Base-by-base conservation (phyloP, 2,888 invertebrate genomes). In the Leucania comma region DNA sequence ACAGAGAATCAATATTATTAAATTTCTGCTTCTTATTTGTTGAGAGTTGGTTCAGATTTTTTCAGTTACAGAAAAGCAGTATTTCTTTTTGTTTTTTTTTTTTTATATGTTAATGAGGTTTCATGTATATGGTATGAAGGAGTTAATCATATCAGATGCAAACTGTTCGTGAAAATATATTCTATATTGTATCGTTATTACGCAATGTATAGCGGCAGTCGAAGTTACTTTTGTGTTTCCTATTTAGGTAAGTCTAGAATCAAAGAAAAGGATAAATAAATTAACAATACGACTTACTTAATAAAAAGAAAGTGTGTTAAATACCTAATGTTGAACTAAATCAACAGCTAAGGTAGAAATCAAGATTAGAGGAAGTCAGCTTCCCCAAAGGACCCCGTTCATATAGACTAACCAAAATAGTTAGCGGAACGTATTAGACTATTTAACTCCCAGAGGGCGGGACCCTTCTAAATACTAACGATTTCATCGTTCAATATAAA, bases 1-100 rank as follows among this genome's bases (percentile, higher is more conserved):
- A 64, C 61, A 76, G 54, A 42, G 29, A 69, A 75, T 75, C 66
- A 57, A 78, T 80, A 53, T 48, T 53, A 58, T 59, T 26, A 51
- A 65, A 74, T 59, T 65, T 56, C 38, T 51, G 46, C 35, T 59
- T 12, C 4, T 24, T 51, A 50, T 54, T 48, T 79, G 17, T 57
- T 53, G 38, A 58, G 50, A 56, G 50, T 22, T 20, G 22, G 38
- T 59, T 54, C 24, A 20, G 24, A 42, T 46, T 51, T 60, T 68
- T 24, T 0, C 0, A 68, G 35, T 51, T 22, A 68, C n/a, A 57
- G 8, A 38, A 24, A 17, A 22, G 0, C 32, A 48, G 29, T 2
- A 12, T 9, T 24, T 56, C 0, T n/a, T 48, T 63, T n/a, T 46
- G 12, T 22, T 26, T 58, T 50, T 4, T 38, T 42, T 42, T 42